Base-by-base conservation (phyloP, 2,888 invertebrate genomes). In the Hedychridium roseum region DNA sequence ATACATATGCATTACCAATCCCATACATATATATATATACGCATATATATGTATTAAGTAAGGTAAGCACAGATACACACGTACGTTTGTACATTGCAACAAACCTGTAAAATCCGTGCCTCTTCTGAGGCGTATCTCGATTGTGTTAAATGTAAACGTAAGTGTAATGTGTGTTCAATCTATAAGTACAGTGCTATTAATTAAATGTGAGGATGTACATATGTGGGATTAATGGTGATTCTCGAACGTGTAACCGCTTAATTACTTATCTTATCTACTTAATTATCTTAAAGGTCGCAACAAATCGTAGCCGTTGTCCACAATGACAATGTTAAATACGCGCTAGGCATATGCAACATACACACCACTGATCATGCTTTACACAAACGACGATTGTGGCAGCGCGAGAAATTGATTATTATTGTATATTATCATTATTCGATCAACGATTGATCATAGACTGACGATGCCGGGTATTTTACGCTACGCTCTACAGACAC, bases 71-170 rank as follows among this genome's bases (percentile, higher is more conserved):
- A 31, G 27, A 12, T 4, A 38, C 14, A 32, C 31, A 21, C 9
- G 21, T 64, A 67, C 50, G 63, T 69, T 65, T 68, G 63, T 68
- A 64, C 56, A 61, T 63, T 65, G 66, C 60, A 62, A 57, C 50
- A 48, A 46, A 12, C 28, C 9, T 9, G 9, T 2, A 7, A 17
- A 12, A 36, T n/a, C 5, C 11, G 7, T 7, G 11, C 9, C 5
- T 15, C 4, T 15, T 14, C 18, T 4, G 11, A 31, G 11, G 11
- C 6, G 14, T 12, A 3, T 9, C 2, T n/a, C n/a, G n/a, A n/a
- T n/a, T n/a, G n/a, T n/a, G n/a, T n/a, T n/a, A n/a, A n/a, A n/a
- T n/a, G n/a, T n/a, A n/a, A n/a, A n/a, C n/a, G n/a, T n/a, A n/a
- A n/a, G n/a, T n/a, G n/a, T n/a, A n/a, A n/a, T n/a, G n/a, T n/a